phyloP scores from a whole-genome alignment of 2,113 vertebrate species.

The Haplotaxodon microlepis region DNA sequence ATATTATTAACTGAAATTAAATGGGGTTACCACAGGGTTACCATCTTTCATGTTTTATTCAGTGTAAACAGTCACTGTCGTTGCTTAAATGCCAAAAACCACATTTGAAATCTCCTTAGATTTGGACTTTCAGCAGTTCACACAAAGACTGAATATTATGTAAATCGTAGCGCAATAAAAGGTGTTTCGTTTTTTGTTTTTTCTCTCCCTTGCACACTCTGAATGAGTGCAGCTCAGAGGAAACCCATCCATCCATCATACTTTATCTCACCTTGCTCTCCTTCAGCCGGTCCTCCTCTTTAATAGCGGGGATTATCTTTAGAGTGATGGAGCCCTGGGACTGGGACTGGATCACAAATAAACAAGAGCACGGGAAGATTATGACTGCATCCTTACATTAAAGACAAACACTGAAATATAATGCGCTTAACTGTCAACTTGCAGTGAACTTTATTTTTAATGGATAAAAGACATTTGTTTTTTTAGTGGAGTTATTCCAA shows the following conservation, averaged over 20 bases:
- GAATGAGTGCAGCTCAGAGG: neutral
- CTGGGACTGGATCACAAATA: conserved; percentile 77
- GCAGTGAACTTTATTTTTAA: neutral
- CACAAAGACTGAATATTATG: neutral
- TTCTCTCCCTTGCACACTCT: rapidly evolving
- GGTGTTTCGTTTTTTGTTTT: neutral
- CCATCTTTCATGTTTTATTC: neutral
- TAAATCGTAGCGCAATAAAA: neutral
- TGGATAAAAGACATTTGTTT: neutral
- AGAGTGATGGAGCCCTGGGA: conserved; percentile 94
- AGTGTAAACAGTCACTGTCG: neutral
- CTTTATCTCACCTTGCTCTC: conserved; percentile 83
- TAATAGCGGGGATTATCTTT: conserved; percentile 92
- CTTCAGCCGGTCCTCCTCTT: conserved; percentile 85
- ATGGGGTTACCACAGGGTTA: neutral
- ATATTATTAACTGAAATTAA: neutral
- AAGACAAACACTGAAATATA: neutral
- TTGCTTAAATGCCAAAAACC: rapidly evolving
- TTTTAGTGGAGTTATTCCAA: neutral
- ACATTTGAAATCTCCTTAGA: neutral
- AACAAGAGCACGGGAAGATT: neutral
- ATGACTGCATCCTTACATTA: neutral
- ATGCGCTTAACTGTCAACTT: neutral
- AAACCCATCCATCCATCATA: neutral
- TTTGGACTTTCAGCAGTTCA: neutral